Conservation (phyloP, 30 jellyfish, hydroid and myxozoan species). For the Aurelia aurita region DNA sequence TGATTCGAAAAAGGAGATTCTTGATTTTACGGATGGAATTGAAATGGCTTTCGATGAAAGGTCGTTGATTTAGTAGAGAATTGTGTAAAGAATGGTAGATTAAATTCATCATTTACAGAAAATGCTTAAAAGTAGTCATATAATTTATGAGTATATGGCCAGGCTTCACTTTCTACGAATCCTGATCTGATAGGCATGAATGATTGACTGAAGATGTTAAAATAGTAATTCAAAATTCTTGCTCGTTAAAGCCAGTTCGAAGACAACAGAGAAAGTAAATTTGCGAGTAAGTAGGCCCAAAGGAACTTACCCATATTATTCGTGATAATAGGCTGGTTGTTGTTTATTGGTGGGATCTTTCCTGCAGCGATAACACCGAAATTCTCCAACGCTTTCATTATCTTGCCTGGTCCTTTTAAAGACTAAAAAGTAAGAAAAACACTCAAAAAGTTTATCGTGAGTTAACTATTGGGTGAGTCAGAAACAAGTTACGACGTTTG, state of each 20-base stretch:
- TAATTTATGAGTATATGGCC: too few species aligned
- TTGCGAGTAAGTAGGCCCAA: background rate
- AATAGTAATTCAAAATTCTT: too few species aligned
- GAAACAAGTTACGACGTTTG: too few species aligned
- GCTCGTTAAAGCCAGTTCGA: background rate
- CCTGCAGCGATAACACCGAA: constrained; percentile 77
- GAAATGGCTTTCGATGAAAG: too few species aligned
- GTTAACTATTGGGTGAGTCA: background rate
- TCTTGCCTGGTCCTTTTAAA: constrained; percentile 68
- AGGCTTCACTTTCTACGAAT: too few species aligned
- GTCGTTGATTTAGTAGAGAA: too few species aligned
- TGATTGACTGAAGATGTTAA: background rate
- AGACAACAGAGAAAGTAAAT: background rate
- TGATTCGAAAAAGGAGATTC: too few species aligned
- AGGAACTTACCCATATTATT: constrained; percentile 69
- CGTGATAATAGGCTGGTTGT: constrained; percentile 83
- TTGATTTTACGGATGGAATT: too few species aligned
- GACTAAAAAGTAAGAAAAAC: constrained; percentile 6
- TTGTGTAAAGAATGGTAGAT: too few species aligned
- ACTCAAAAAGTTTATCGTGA: background rate
- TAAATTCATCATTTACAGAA: too few species aligned
- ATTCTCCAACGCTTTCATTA: constrained; percentile 80
- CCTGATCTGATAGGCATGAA: too few species aligned
- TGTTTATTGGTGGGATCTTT: constrained; percentile 53
- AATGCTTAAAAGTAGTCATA: too few species aligned